Evolutionary conservation across 2,888 invertebrate genomes (phyloP), one percentile per base, ranked within the genome.

Genomic region (Geophilus truncorum): DNA sequence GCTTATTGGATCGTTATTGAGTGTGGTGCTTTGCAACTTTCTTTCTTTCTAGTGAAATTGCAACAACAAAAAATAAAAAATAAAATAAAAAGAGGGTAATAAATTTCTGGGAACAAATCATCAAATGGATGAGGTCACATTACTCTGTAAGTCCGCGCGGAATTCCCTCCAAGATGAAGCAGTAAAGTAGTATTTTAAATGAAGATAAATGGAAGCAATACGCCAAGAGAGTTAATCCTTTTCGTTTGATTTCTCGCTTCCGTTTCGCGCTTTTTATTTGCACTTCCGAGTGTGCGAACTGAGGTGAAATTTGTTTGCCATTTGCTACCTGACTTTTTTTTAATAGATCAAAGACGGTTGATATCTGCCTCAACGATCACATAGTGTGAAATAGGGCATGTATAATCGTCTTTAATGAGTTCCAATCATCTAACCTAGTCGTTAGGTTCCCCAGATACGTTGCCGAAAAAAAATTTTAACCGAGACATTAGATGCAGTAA

Each of bases 111-210:
- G 12, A 28, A 25, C 70, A 28, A 70, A 70, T 70, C 70, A 70
- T 70, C 70, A 70, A 70, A 70, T 70, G 70, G 70, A 70, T 70
- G 70, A 70, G 70, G 70, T 70, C 70, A 70, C 70, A 70, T 70
- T 70, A 25, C 70, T 28, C 25, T 28, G 62, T 15, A 28, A 28
- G 25, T 70, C 70, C 70, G 25, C 28, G 70, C 28, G 70, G 70
- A 70, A 70, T 70, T 70, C 70, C 28, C 28, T 70, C 28, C 28
- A 4, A 25, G 28, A 70, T 70, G 70, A 70, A 70, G 70, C 70
- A 28, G 25, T 70, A 70, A 70, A 70, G 70, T 70, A 70, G 70
- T 70, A 70, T 70, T 70, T 70, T 70, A 70, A 70, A 70, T 70
- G 70, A 70, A 70, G 70, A 70, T 70, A 70, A 70, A 70, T 70